Base-by-base conservation (phyloP, 92 coral and sea anemone species). In the Epizoanthus rinbou region DNA sequence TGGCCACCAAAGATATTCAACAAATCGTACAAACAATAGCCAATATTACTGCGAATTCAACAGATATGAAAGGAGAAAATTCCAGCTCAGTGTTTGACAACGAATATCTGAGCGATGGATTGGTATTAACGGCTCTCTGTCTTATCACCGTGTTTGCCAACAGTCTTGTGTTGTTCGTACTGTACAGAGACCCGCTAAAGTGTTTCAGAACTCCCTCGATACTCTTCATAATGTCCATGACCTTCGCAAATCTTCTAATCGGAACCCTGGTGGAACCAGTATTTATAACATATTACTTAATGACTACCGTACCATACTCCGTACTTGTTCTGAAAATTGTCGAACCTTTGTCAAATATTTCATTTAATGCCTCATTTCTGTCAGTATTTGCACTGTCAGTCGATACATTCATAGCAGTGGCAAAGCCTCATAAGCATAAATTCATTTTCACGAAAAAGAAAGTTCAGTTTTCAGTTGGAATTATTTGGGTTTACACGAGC, bases 121-220 rank as follows among this genome's bases (percentile, higher is more conserved):
- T 47, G 11, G 53, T 47, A 47, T 9, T 47, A 8, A 47, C 53
- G 53, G 53, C 14, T 8, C 53, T 47, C 53, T 47, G 53, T 8
- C 69, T 64, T 7, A 64, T 64, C 33, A 64, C 69, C 69, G 33
- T 64, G 33, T 11, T 64, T 21, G 33, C 25, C 13, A 64, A 64
- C 33, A 28, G 69, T 16, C 69, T 64, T 16, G 16, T 64, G 24
- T 11, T 64, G 11, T 22, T 64, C 24, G 69, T 28, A 13, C 11
- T 64, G 13, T 28, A 28, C 17, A 64, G 35, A 64, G 69, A 64
- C 69, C 69, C 69, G 69, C 69, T 64, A 18, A 64, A 28, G 35
- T 21, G 25, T 9, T 64, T 64, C 69, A 8, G 69, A 21, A 64
- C 69, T 64, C 69, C 69, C 25, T 64, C 69, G 1, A 64, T 23